phyloP scores from a whole-genome alignment of 1,140 invertebrate species.

The Penaeus japonicus region DNA sequence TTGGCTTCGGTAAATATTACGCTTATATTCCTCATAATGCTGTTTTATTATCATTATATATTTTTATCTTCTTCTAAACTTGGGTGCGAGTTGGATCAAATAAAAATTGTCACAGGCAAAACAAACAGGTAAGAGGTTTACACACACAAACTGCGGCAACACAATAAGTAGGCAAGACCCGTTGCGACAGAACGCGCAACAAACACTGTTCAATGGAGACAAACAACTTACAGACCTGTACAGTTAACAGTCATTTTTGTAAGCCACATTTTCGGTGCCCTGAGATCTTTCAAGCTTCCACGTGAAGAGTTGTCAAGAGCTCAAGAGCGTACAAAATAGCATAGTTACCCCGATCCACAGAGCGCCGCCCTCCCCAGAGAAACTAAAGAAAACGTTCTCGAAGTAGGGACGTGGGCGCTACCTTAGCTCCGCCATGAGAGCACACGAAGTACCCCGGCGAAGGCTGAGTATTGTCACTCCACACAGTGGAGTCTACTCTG shows the following conservation, averaged over 20 bases:
- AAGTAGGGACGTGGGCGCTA: conserved; percentile 30
- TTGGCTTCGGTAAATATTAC: conserved; percentile 46
- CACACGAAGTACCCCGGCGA: background rate
- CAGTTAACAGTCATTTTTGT: conserved; percentile 49
- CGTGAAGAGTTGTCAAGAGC: conserved; percentile 55
- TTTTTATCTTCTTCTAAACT: background rate
- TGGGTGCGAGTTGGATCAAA: conserved; percentile 43
- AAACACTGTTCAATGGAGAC: conserved; percentile 48
- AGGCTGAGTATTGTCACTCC: conserved; percentile 40
- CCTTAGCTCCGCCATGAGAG: conserved; percentile 16
- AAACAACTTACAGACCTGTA: conserved; percentile 51
- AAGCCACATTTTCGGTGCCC: conserved; percentile 56
- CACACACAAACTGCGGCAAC: conserved; percentile 44
- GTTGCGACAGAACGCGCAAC: conserved; percentile 33
- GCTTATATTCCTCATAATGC: conserved; percentile 32
- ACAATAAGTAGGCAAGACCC: conserved; percentile 40
- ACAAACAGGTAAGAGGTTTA: conserved; percentile 34
- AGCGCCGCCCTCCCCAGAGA: conserved; percentile 41
- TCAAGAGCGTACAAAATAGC: conserved; percentile 56
- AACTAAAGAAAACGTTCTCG: conserved; percentile 35
- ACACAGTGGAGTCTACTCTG: conserved; percentile 52
- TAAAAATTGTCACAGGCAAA: conserved; percentile 42
- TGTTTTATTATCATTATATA: background rate
- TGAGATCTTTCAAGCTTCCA: conserved; percentile 57
- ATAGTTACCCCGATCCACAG: conserved; percentile 55